A percentile compares a stretch with the other conserved stretches of the same genome.
Conservation (phyloP, 2,888 invertebrate genomes). For the Rhingia rostrata region DNA sequence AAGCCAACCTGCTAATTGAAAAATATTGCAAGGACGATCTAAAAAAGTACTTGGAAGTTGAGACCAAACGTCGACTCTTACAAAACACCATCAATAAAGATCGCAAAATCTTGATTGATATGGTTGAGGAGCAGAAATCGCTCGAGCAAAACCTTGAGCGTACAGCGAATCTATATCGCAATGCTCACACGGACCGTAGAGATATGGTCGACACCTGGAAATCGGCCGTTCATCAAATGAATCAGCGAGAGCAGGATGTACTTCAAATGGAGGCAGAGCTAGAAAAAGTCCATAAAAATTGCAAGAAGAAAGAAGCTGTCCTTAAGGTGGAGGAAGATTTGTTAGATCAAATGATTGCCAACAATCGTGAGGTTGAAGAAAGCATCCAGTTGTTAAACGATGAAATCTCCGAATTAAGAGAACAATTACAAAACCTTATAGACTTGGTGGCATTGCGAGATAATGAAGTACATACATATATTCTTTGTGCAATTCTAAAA, state of each 20-base stretch:
- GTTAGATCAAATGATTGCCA: conserved; percentile 83
- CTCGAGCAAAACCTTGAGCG: conserved; percentile 85
- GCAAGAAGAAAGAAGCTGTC: conserved; percentile 80
- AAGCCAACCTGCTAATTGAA: conserved; percentile 88
- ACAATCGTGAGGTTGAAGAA: conserved; percentile 84
- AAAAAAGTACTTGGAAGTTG: conserved; percentile 86
- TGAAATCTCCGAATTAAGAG: conserved; percentile 80
- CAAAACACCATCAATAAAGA: conserved; percentile 84
- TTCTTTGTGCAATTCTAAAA: not conserved
- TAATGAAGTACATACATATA: conserved; percentile 81
- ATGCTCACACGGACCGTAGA: conserved; percentile 87
- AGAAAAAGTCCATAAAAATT: conserved; percentile 76
- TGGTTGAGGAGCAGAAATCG: conserved; percentile 84
- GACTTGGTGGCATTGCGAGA: conserved; percentile 81
- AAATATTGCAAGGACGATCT: conserved; percentile 89
- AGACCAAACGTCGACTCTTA: conserved; percentile 84
- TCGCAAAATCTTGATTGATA: conserved; percentile 82
- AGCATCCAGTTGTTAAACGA: conserved; percentile 82
- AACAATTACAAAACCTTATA: conserved; percentile 79
- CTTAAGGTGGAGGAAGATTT: conserved; percentile 84
- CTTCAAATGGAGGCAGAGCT: conserved; percentile 83
- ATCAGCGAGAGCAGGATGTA: conserved; percentile 88
- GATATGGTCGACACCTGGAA: conserved; percentile 89
- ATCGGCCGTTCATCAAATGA: conserved; percentile 87
- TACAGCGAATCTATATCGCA: conserved; percentile 83